Evolutionary conservation across 2,797 vertebrate genomes (phyloP), one percentile per base, ranked within the genome.

Genomic region (Taenioides sp.): DNA sequence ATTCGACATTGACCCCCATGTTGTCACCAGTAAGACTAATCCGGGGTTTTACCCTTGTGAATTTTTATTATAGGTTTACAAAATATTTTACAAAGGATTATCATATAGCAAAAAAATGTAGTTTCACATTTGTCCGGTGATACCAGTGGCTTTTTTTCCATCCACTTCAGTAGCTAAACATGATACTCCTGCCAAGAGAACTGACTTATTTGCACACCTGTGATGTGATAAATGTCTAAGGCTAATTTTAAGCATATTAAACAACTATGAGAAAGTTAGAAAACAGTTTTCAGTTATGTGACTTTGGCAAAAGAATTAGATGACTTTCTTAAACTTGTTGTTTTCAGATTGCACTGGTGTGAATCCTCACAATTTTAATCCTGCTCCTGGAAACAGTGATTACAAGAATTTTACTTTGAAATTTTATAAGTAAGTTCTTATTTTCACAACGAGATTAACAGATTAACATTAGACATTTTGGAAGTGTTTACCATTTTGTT

Each of bases 351-450:
- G 97, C 47, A 62, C 96, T 58, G 94, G 92, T 17, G 80, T 96
- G 71, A 91, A 96, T 58, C 96, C 96, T 0, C 77, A 74, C 0
- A 80, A 80, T 31, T 68, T 73, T 20, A 71, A 64, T 6, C 71
- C 79, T 0, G 65, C 73, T 69, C 57, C 80, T 11, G 83, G 71
- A 65, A 75, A 78, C 62, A 72, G 2, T 14, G 86, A 86, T 89
- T 95, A 95, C 91, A 95, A 60, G 91, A 97, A 97, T 89, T 92
- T 98, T 87, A 96, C 95, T 2, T 92, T 98, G 78, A 91, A 96
- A 65, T 96, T 98, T 83, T 92, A 97, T 92, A 97, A 96, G 97
- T 98, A 86, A 92, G 86, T 73, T 34, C 0, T 40, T 27, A 3
- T 63, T 40, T 64, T 4, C 12, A 3, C 31, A 1, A 50, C 0